Evolutionary conservation across 2,888 invertebrate genomes (phyloP).

Genomic region (Ommatoiulus sabulosus): DNA sequence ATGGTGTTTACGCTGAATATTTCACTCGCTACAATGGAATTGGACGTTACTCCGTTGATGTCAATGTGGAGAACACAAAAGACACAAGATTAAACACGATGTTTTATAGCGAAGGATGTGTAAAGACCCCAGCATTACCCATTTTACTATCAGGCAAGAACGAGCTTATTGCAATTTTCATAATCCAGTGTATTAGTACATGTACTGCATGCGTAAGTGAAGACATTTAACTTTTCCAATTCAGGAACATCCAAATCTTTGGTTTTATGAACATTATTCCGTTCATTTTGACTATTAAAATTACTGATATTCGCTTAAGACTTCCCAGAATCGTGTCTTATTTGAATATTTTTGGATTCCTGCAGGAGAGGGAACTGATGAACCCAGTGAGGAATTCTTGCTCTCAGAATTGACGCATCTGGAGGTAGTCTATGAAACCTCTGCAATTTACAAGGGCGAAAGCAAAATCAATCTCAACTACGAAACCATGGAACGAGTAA

Average conservation of each 20-base stretch:
- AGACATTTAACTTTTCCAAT: no score
- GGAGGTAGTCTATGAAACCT: not conserved
- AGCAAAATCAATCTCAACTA: not conserved
- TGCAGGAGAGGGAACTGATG: not conserved
- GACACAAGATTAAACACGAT: not conserved
- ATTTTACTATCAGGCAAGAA: not conserved
- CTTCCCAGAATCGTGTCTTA: no score
- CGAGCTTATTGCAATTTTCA: no score
- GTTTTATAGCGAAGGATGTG: no score
- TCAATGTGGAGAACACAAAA: not conserved
- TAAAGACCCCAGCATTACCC: not conserved
- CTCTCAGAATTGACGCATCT: not conserved
- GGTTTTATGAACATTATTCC: no score
- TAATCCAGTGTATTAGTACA: no score
- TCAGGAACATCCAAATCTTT: no score
- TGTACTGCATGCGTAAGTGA: no score
- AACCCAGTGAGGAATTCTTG: not conserved
- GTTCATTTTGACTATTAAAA: not conserved
- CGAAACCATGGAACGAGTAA: not conserved
- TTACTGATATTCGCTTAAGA: no score
- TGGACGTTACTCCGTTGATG: not conserved
- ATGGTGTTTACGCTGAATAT: constrained; percentile 8
- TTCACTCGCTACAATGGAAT: not conserved
- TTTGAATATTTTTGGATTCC: no score
- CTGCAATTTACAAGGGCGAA: not conserved